Percentiles rank a stretch among this genome's conserved stretches.
Evolutionary conservation across 2,888 invertebrate genomes (phyloP).

Genomic region (Amblyjoppa proteus): DNA sequence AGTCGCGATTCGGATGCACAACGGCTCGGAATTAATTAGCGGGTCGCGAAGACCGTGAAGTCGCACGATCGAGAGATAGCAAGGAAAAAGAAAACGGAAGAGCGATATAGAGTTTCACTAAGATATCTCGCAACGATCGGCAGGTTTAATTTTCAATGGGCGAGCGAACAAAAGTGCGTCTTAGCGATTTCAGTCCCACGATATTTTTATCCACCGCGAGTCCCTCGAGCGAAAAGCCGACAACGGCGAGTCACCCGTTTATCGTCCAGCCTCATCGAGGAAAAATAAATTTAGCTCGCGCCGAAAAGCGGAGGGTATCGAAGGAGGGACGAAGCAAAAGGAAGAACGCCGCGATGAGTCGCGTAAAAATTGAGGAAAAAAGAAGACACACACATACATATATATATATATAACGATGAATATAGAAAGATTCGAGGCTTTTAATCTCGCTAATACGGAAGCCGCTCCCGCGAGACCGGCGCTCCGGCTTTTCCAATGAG

Average conservation of each 20-base stretch:
- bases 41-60: background rate
- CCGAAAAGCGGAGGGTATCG: constrained; percentile 14
- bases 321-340: background rate
- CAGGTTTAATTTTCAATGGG: background rate
- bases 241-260: background rate
- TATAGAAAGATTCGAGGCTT: constrained; percentile 61
- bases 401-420: background rate
- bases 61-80: constrained; percentile 3
- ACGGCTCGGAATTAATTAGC: constrained; percentile 18
- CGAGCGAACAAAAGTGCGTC: too few species aligned
- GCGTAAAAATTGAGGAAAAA: background rate
- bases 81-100: constrained; percentile 38
- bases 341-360: background rate
- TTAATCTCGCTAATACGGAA: constrained; percentile 76
- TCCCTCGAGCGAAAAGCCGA: constrained; percentile 29
- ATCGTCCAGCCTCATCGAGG: background rate
- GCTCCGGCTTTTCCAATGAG: constrained; percentile 41
- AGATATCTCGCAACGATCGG: background rate
- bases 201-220: background rate
- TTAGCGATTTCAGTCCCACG: too few species aligned
- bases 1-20: constrained; percentile 25
- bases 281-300: background rate
- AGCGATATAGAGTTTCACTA: constrained; percentile 55
- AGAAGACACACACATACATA: background rate
- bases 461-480: constrained; percentile 21